Evolutionary conservation across 2,888 invertebrate genomes (phyloP).

Genomic region (Pammene fasciana): DNA sequence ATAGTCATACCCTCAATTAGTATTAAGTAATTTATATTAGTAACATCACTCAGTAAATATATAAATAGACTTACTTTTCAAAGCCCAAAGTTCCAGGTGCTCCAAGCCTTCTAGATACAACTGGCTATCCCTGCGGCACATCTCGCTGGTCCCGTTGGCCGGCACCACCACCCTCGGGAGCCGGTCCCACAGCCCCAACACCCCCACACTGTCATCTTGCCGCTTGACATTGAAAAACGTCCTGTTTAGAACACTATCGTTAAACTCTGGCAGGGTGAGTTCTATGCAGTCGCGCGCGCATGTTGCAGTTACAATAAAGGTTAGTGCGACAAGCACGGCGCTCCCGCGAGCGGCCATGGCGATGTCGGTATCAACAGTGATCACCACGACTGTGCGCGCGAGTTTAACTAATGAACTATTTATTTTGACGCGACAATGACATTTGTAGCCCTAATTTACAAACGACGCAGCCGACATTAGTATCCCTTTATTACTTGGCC

Average conservation of each 20-base stretch:
- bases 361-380: constrained; percentile 67
- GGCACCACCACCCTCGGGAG: constrained; percentile 77
- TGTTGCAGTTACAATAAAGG: constrained; percentile 54
- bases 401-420: constrained; percentile 40
- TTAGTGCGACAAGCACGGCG: constrained; percentile 61
- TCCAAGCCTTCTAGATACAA: constrained; percentile 68
- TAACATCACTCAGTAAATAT: background rate
- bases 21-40: too few relatives aligned
- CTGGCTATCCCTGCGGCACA: constrained; percentile 74
- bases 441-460: constrained; percentile 20
- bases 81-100: constrained; percentile 77
- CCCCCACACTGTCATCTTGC: constrained; percentile 63
- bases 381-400: constrained; percentile 45
- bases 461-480: constrained; percentile 12
- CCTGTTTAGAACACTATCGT: constrained; percentile 65
- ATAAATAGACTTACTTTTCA: constrained; percentile 77
- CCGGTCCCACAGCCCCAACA: constrained; percentile 69
- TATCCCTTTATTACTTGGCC: background rate
- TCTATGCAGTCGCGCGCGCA: constrained; percentile 72
- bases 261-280: constrained; percentile 67
- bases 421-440: constrained; percentile 36
- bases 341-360: constrained; percentile 77
- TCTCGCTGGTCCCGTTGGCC: constrained; percentile 72
- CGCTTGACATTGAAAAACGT: constrained; percentile 65
- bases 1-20: background rate